A percentile compares a stretch with the other conserved stretches of the same genome.
These are phyloP conservation scores for Drosophila yakuba DNA, from an alignment of 1,140 invertebrate genomes.

Conservation along the genomic window DNA sequence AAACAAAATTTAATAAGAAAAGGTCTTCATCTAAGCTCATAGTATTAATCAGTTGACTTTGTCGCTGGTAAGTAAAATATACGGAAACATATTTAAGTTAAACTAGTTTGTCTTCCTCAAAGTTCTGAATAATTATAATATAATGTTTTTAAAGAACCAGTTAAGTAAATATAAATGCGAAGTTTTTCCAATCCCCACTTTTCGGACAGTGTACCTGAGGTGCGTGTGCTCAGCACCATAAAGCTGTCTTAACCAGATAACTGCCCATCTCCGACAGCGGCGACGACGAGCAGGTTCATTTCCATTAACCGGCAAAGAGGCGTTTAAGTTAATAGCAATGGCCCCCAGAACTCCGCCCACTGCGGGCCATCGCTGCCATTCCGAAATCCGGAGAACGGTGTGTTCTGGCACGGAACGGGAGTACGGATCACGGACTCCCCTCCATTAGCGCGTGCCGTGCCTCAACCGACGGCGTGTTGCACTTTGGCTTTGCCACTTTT, in stretches of 20 bases:
- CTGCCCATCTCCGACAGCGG: constrained; percentile 61
- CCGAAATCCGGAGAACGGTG: not conserved
- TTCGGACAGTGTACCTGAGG: constrained; percentile 11
- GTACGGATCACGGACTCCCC: constrained; percentile 19
- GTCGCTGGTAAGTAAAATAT: too few species aligned
- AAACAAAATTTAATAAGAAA: not conserved
- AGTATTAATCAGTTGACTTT: too few species aligned
- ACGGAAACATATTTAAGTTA: too few species aligned
- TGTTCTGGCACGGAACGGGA: not conserved
- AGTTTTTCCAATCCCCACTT: not conserved
- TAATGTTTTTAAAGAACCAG: too few species aligned
- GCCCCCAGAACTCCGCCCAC: constrained; percentile 25
- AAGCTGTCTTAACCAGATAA: constrained; percentile 75
- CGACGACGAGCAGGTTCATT: constrained; percentile 74
- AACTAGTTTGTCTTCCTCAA: too few species aligned
- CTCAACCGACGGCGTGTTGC: constrained; percentile 67
- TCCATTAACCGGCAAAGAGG: constrained; percentile 83
- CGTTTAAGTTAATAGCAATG: constrained; percentile 84
- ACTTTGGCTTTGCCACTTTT: constrained; percentile 84
- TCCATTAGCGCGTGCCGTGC: constrained; percentile 44
- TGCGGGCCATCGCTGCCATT: constrained; percentile 1
- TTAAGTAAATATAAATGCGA: too few species aligned
- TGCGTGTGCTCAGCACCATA: constrained; percentile 32
- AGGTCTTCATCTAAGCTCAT: too few species aligned
- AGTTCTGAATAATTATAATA: too few species aligned